These are phyloP conservation scores for Acrobasis repandana DNA, from an alignment of 2,888 invertebrate species.

Conservation along the genomic window DNA sequence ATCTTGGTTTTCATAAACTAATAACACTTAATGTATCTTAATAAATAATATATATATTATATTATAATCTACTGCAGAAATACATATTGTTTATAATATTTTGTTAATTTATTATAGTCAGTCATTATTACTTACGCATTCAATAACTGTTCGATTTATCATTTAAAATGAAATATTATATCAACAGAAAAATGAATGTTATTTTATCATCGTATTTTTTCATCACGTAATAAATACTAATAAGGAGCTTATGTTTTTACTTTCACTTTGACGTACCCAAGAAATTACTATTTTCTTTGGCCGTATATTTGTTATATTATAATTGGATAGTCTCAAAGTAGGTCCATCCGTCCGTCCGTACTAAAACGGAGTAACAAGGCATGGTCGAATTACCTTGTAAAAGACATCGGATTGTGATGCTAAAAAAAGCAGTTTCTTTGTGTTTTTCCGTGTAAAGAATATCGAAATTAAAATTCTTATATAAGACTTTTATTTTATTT, in stretches of 20 bases:
- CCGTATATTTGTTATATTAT: slow-evolving; percentile 18
- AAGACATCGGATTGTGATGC: background rate
- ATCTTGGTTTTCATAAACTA: too few relatives aligned
- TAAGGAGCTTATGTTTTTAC: background rate
- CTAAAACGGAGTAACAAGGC: slow-evolving; percentile 5
- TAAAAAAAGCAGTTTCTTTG: background rate
- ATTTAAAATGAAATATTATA: too few relatives aligned
- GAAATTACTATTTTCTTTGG: background rate
- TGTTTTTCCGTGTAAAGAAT: background rate
- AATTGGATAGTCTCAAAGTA: slow-evolving; percentile 16
- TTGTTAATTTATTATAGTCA: too few relatives aligned
- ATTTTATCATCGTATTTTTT: too few relatives aligned
- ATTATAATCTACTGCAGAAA: too few relatives aligned
- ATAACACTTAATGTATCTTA: too few relatives aligned
- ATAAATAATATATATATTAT: too few relatives aligned
- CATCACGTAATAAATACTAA: background rate
- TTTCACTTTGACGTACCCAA: background rate
- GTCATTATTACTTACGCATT: too few relatives aligned
- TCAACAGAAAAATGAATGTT: too few relatives aligned
- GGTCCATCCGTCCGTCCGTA: background rate
- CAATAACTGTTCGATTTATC: too few relatives aligned
- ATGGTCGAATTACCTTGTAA: slow-evolving; percentile 2
- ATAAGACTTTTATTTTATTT: too few relatives aligned
- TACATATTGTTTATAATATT: too few relatives aligned
- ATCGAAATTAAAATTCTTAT: background rate